Percentiles rank a stretch among this genome's conserved stretches.
Conservation (phyloP, 2,797 vertebrate genomes). For the Lacerta agilis region DNA sequence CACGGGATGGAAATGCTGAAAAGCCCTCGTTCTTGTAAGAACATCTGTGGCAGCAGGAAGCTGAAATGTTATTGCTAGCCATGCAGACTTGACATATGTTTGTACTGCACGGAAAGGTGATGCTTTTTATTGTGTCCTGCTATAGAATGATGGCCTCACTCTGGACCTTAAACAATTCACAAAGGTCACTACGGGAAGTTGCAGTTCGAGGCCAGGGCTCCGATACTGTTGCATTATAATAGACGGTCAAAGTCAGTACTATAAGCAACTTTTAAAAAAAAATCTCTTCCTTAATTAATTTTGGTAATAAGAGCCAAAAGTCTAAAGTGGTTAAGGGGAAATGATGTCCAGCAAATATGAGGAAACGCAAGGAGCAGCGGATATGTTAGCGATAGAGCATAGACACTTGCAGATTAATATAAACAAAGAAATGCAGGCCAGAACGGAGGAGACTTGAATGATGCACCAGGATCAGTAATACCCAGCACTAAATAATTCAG, state of each 20-base stretch:
- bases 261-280: slow-evolving; percentile 18
- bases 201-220: slow-evolving; percentile 52
- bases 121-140: slow-evolving; percentile 61
- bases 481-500: not conserved
- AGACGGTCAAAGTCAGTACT: not conserved
- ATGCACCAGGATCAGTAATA: not conserved
- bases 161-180: slow-evolving; percentile 58
- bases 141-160: slow-evolving; percentile 61
- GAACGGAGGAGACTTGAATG: not conserved
- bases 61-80: slow-evolving; percentile 58
- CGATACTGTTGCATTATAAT: slow-evolving; percentile 23
- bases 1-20: slow-evolving; percentile 9
- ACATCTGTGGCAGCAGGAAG: slow-evolving; percentile 70
- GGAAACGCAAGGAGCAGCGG: slow-evolving; percentile 41
- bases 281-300: slow-evolving; percentile 31
- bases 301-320: slow-evolving; percentile 42
- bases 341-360: slow-evolving; percentile 16
- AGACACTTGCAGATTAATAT: not conserved
- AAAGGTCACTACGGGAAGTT: slow-evolving; percentile 55
- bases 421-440: not conserved
- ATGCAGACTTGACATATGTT: slow-evolving; percentile 64
- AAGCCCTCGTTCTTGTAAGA: slow-evolving; percentile 18
- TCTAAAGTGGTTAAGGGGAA: slow-evolving; percentile 10
- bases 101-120: slow-evolving; percentile 62
- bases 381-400: not conserved